Percentiles rank a stretch among this genome's conserved stretches.
Conservation (phyloP, 2,113 vertebrate species). For the Ardeotis arabs region DNA sequence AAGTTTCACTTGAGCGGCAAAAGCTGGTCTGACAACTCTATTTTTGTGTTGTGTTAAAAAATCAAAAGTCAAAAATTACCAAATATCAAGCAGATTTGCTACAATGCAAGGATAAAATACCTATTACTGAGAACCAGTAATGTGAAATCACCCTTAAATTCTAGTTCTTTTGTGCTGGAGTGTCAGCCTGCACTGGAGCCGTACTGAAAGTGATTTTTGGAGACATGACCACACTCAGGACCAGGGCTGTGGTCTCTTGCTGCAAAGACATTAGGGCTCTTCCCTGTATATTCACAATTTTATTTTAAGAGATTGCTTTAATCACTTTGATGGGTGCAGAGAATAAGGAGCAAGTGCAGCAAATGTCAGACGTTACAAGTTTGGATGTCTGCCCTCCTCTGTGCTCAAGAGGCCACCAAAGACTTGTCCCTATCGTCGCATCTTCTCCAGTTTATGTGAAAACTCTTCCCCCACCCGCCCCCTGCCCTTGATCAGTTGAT, state of each 20-base stretch:
- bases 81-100: neutral
- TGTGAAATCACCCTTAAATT: neutral
- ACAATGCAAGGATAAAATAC: neutral
- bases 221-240: neutral
- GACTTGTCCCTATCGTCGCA: rapidly evolving
- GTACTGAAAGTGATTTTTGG: rapidly evolving
- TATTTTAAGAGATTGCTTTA: neutral
- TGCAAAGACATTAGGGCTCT: neutral
- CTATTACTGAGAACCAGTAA: neutral
- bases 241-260: neutral
- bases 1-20: constrained; percentile 15
- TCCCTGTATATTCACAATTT: neutral
- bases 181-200: neutral
- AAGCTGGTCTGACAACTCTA: constrained; percentile 5
- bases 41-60: neutral
- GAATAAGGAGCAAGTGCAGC: neutral
- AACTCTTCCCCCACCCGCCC: neutral
- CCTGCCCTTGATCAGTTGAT: neutral
- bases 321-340: neutral
- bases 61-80: neutral
- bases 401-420: neutral
- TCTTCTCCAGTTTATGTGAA: neutral
- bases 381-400: neutral
- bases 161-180: neutral
- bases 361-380: neutral